Percentiles rank a stretch among this genome's conserved stretches.
Conservation (phyloP, 2,113 vertebrate genomes). For the Spilogale gracilis region DNA sequence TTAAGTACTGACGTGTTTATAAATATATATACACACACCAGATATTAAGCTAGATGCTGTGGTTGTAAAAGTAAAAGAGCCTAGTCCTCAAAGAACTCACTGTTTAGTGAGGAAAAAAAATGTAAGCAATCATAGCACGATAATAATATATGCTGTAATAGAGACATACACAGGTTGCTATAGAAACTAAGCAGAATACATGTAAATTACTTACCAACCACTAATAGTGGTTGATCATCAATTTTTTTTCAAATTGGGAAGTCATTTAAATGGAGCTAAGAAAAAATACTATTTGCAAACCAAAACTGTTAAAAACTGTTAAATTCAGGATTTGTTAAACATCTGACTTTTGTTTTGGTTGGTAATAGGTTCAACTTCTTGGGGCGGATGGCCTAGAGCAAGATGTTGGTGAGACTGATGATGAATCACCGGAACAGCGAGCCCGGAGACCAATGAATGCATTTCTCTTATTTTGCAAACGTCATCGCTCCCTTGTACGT, state of each 20-base stretch:
- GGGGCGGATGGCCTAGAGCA: constrained; percentile 91
- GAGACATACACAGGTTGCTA: constrained; percentile 6
- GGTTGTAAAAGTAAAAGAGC: constrained; percentile 19
- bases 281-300: constrained; percentile 35
- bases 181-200: constrained; percentile 61
- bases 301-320: constrained; percentile 18
- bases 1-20: background rate
- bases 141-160: constrained; percentile 54
- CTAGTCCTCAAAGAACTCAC: constrained; percentile 29
- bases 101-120: constrained; percentile 33
- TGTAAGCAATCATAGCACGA: constrained; percentile 26
- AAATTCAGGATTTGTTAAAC: constrained; percentile 31
- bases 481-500: constrained; percentile 97
- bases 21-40: background rate
- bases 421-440: constrained; percentile 95
- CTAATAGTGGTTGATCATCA: constrained; percentile 4
- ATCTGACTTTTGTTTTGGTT: constrained; percentile 67
- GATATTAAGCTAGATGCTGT: background rate
- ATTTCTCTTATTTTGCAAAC: constrained; percentile 99
- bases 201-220: constrained; percentile 43
- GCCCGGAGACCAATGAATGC: constrained; percentile 99
- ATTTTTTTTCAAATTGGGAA: background rate
- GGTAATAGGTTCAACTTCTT: constrained; percentile 89
- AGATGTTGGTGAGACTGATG: constrained; percentile 93
- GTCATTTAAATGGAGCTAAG: constrained; percentile 40